A percentile compares a stretch with the other conserved stretches of the same genome.
Conservation (phyloP, 2,888 invertebrate genomes). For the Crocallis elinguaria region DNA sequence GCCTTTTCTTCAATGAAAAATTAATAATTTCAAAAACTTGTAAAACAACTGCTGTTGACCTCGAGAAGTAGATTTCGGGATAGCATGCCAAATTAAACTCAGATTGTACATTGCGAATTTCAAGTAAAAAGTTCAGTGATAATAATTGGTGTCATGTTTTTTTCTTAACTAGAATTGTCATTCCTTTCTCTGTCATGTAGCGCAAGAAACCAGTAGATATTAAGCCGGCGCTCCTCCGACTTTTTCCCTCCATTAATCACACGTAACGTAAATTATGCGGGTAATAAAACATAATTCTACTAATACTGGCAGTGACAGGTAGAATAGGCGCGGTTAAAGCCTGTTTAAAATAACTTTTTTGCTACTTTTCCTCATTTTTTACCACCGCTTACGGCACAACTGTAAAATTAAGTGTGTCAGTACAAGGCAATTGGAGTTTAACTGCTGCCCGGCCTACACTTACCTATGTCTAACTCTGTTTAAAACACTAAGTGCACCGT, state of each 20-base stretch:
- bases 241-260: conserved; percentile 31
- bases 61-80: too few species aligned
- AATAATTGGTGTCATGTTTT: too few species aligned
- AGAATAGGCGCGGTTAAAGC: conserved; percentile 14
- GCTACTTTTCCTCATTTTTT: conserved; percentile 40
- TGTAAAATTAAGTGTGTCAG: neutral
- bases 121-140: too few species aligned
- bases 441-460: neutral
- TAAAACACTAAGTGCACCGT: too few species aligned
- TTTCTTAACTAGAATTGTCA: neutral
- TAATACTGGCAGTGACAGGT: conserved; percentile 26
- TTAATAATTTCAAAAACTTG: too few species aligned
- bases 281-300: conserved; percentile 36
- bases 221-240: neutral
- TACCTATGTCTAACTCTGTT: too few species aligned
- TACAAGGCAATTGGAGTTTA: neutral
- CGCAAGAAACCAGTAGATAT: neutral
- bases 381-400: neutral
- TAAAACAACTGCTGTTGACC: too few species aligned
- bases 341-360: conserved; percentile 40
- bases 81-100: too few species aligned
- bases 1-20: too few species aligned
- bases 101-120: too few species aligned
- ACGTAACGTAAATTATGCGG: conserved; percentile 23
- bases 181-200: neutral